Evolutionary conservation across 2,888 invertebrate species (phyloP).

Genomic region (Torymus auratus): DNA sequence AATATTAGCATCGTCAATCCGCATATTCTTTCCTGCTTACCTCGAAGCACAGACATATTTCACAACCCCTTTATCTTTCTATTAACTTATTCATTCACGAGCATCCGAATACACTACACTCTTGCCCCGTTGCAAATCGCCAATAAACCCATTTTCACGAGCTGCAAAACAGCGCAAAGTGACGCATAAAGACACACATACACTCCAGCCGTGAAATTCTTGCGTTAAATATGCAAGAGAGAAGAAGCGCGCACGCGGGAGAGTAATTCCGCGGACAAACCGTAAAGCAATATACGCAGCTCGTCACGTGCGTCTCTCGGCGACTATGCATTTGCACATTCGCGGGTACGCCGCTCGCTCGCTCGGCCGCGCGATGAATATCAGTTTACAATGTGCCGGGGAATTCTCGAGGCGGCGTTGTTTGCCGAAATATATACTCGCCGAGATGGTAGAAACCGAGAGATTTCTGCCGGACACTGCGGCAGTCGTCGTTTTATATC

Average conservation of each 20-base stretch:
- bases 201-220: constrained; percentile 2
- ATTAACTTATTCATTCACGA: no score
- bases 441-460: background rate
- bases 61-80: no score
- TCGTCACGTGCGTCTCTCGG: no score
- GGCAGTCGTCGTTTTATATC: constrained; percentile 3
- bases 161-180: background rate
- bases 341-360: background rate
- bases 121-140: no score
- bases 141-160: no score
- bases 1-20: no score
- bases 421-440: constrained; percentile 24
- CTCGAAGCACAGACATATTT: no score
- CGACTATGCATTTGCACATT: constrained; percentile 5
- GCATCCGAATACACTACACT: no score
- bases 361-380: constrained; percentile 36
- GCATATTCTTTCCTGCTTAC: no score
- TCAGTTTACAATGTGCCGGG: constrained; percentile 50
- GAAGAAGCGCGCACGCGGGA: background rate
- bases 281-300: constrained; percentile 31
- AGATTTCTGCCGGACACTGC: background rate
- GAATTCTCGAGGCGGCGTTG: constrained; percentile 41
- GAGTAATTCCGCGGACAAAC: constrained; percentile 27
- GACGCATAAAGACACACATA: background rate
- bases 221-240: background rate